Conservation (phyloP, 2,797 vertebrate genomes). For the Peromyscus nudipes region DNA sequence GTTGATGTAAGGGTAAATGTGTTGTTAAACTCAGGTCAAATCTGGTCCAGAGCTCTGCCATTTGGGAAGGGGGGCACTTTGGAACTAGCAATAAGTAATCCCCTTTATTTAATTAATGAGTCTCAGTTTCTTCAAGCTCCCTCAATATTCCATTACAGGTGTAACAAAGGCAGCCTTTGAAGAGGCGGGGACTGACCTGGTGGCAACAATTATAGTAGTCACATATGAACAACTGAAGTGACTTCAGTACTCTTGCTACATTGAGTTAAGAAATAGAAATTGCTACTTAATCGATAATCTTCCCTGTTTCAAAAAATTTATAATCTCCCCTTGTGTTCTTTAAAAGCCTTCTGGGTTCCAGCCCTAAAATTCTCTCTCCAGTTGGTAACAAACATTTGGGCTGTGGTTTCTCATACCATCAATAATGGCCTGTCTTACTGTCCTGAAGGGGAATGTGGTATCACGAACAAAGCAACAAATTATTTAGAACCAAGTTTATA, state of each 20-base stretch:
- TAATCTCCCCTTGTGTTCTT: not conserved
- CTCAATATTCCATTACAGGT: not conserved
- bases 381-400: not conserved
- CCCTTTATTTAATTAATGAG: not conserved
- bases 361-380: not conserved
- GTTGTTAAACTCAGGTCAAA: not conserved
- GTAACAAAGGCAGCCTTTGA: not conserved
- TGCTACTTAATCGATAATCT: not conserved
- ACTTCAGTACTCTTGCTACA: not conserved
- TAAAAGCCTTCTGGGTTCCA: not conserved
- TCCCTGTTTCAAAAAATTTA: not conserved
- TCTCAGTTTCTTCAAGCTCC: not conserved
- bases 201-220: not conserved
- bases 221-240: not conserved
- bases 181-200: not conserved
- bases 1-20: not conserved
- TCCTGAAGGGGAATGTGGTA: not conserved
- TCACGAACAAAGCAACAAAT: not conserved
- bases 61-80: not conserved
- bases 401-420: not conserved
- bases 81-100: not conserved
- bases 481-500: not conserved
- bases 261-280: not conserved
- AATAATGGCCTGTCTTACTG: no score
- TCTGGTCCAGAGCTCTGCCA: not conserved